Base-by-base conservation (phyloP, 2,888 invertebrate genomes). In the Lasioglossum pauxillum region DNA sequence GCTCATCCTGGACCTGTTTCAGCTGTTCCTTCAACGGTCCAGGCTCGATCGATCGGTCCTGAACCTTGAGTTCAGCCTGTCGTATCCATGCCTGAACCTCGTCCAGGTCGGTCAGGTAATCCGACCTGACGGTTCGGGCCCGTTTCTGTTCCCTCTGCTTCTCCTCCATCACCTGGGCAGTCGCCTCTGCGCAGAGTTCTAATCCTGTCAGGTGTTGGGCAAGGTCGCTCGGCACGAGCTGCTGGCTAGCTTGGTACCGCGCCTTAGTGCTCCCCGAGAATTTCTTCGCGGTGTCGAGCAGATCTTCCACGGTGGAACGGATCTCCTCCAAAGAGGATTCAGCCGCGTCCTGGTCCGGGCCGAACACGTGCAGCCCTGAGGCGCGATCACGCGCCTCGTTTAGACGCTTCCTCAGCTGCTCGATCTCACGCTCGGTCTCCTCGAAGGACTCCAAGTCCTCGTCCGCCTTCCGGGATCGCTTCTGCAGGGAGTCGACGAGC, bases 101-200 rank as follows among this genome's bases (percentile, higher is more conserved):
- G 90, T 98, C 98, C 44, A 98, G 97, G 93, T 98, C 98, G 44
- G 96, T 96, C 74, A 97, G 95, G 95, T 98, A 98, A 91, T 98
- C 98, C 77, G 97, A 96, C 82, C 98, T 97, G 83, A 98, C 96
- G 27, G 98, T 98, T 92, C 97, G 97, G 41, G 98, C 98, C 88
- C 98, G 97, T 95, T 98, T 98, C 95, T 98, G 97, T 95, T 98
- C 98, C 94, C 98, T 96, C 93, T 97, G 97, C 95, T 98, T 98
- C 93, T 98, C 98, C 94, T 98, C 98, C 98, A 98, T 98, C 76
- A 97, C 97, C 92, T 97, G 97, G 78, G 97, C 96, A 81, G 98
- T 96, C 87, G 97, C 97, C 95, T 99, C 98, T 75, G 97, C 97
- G 80, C 98, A 96, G 90, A 98, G 95, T 95, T 98, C 98, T 93